phyloP scores from a whole-genome alignment of 2,797 vertebrate species.

The Hydrocynus forskahlii region DNA sequence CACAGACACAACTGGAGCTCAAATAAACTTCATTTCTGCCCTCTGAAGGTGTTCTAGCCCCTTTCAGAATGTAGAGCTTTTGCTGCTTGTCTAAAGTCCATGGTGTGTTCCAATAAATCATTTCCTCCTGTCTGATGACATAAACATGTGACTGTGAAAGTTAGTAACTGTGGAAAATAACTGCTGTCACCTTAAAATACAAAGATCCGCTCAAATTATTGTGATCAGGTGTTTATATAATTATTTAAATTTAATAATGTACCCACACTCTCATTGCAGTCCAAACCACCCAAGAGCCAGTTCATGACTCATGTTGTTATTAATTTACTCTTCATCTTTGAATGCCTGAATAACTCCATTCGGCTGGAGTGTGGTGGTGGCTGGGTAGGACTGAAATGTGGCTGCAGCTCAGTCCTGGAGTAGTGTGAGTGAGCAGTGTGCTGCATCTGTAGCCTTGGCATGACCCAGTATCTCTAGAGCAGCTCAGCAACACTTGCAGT shows the following conservation, averaged over 20 bases:
- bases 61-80: too few relatives aligned
- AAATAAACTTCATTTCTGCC: too few relatives aligned
- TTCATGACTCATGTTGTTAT: background rate
- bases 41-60: too few relatives aligned
- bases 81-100: too few relatives aligned
- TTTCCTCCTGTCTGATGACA: too few relatives aligned
- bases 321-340: background rate
- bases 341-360: background rate
- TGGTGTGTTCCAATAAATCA: too few relatives aligned
- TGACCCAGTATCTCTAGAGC: slow-evolving; percentile 24
- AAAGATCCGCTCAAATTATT: too few relatives aligned
- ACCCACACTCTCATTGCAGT: background rate
- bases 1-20: too few relatives aligned
- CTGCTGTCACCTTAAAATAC: too few relatives aligned
- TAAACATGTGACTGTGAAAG: too few relatives aligned
- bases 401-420: background rate
- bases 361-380: background rate
- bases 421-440: slow-evolving; percentile 19
- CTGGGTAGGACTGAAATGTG: background rate
- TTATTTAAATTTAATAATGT: background rate
- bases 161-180: too few relatives aligned
- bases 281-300: background rate
- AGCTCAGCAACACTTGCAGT: background rate
- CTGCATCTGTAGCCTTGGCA: slow-evolving; percentile 33
- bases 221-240: too few relatives aligned